A percentile compares a stretch with the other conserved stretches of the same genome.
Evolutionary conservation across 2,888 invertebrate species (phyloP).

Genomic region (Drosophila engyochracea): DNA sequence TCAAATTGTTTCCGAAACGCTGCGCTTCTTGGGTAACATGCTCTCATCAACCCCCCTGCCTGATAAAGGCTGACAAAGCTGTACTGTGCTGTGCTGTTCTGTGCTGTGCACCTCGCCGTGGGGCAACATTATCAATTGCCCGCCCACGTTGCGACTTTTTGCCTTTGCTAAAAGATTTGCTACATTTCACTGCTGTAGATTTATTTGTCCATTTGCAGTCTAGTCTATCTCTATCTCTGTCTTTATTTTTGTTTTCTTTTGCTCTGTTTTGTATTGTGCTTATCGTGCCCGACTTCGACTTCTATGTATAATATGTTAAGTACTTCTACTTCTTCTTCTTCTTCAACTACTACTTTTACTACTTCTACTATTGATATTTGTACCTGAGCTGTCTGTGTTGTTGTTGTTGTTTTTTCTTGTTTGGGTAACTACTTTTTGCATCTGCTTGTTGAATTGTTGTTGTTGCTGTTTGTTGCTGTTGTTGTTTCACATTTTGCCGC

Average conservation of each 20-base stretch:
- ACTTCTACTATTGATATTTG: constrained; percentile 1
- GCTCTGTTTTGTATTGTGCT: constrained; percentile 32
- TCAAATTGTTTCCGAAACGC: constrained; percentile 80
- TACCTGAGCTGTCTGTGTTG: constrained; percentile 25
- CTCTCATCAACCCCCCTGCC: constrained; percentile 1
- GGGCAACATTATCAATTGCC: constrained; percentile 71
- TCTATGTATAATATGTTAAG: constrained; percentile 22
- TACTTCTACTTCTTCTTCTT: constrained; percentile 15
- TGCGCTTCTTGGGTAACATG: constrained; percentile 38
- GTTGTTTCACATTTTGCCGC: constrained; percentile 11
- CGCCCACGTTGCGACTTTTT: constrained; percentile 39
- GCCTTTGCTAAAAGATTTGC: constrained; percentile 62
- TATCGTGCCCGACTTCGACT: constrained; percentile 28
- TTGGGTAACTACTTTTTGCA: constrained; percentile 50
- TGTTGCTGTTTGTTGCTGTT: neutral
- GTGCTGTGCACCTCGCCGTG: constrained; percentile 39
- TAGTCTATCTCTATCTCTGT: neutral
- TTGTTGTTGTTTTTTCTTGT: constrained; percentile 12
- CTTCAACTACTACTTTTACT: neutral
- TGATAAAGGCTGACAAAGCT: constrained; percentile 8
- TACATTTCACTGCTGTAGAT: constrained; percentile 64
- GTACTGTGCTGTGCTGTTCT: constrained; percentile 13
- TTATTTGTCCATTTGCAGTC: constrained; percentile 58
- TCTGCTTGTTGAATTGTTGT: constrained; percentile 34
- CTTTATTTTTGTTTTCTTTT: neutral